These are phyloP conservation scores for Anguilla marmorata DNA, from an alignment of 2,797 vertebrate species.

Conservation along the genomic window DNA sequence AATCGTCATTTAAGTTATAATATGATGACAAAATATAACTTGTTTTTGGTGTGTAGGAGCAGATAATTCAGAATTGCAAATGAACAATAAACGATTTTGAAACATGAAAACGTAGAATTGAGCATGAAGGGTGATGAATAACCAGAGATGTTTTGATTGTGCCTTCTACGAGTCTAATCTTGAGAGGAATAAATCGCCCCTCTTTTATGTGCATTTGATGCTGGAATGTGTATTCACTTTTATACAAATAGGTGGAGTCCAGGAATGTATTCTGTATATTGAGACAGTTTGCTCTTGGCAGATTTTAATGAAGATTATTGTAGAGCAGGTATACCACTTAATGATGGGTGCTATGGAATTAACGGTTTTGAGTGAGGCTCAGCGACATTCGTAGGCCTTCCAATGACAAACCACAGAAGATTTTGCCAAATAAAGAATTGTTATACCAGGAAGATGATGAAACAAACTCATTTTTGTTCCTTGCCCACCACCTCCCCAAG, in stretches of 20 bases:
- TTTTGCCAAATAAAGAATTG: not conserved
- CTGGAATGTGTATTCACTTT: constrained; percentile 40
- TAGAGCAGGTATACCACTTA: not conserved
- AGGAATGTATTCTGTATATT: constrained; percentile 5
- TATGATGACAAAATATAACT: not conserved
- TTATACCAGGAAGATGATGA: not conserved
- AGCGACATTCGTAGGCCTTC: not conserved
- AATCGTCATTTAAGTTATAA: not conserved
- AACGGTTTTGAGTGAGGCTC: constrained; percentile 18
- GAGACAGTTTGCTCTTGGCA: not conserved
- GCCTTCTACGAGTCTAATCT: not conserved
- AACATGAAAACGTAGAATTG: not conserved
- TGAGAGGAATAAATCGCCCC: not conserved
- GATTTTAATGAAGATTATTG: not conserved
- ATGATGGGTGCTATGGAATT: not conserved
- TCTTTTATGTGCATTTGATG: constrained; percentile 19
- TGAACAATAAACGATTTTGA: not conserved
- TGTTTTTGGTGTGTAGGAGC: not conserved
- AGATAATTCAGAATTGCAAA: not conserved
- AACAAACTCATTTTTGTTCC: constrained; percentile 23
- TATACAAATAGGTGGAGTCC: not conserved
- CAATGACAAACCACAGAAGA: not conserved
- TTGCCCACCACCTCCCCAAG: not conserved
- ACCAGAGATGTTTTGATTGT: not conserved
- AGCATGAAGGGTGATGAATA: not conserved